Base-by-base conservation (phyloP, 2,113 vertebrate species). In the Vimba vimba region DNA sequence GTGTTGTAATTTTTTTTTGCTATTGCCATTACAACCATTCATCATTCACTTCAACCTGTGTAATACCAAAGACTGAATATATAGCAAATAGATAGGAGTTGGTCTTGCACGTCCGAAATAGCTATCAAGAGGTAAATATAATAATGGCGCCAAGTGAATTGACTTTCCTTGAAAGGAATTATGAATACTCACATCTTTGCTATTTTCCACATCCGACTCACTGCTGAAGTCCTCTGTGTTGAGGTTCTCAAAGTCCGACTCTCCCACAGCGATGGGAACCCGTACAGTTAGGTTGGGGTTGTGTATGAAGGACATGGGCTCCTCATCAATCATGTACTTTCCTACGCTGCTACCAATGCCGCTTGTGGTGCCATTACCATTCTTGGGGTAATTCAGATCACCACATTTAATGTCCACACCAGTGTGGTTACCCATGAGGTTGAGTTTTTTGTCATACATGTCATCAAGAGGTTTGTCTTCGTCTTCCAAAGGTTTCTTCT, bases 271-370 rank as follows among this genome's bases (percentile, higher is more conserved):
- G 0, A 99, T 99, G 21, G 98, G 98, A 0, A 99, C 98, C 0
- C 97, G 94, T n/a, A 99, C 98, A 0, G 98, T 99, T 73, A 99
- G 93, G 90, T 99, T 98, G 87, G 98, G 98, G 84, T 99, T 99
- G 89, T 99, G 97, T 92, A 99, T 99, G 92, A 99, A 99, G 91
- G 98, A 99, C 97, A 99, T 99, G 92, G 97, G 98, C 81, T 99
- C 98, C 47, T 99, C 98, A 4, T 99, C 98, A 6, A 99, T 98
- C 91, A 99, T 97, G 92, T 99, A 99, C 66, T 99, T 99, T 91
- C 98, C 98, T 88, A 99, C 98, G 0, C 98, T 99, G 96, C 98
- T 99, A 4, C 98, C 98, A 9, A 99, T 99, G 62, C 98, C 98
- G 0, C 98, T 99, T 23, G 98, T 99, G 0, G 97, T 99, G 83